Conservation (phyloP, 2,797 vertebrate genomes). For the Macrochelys suwanniensis region DNA sequence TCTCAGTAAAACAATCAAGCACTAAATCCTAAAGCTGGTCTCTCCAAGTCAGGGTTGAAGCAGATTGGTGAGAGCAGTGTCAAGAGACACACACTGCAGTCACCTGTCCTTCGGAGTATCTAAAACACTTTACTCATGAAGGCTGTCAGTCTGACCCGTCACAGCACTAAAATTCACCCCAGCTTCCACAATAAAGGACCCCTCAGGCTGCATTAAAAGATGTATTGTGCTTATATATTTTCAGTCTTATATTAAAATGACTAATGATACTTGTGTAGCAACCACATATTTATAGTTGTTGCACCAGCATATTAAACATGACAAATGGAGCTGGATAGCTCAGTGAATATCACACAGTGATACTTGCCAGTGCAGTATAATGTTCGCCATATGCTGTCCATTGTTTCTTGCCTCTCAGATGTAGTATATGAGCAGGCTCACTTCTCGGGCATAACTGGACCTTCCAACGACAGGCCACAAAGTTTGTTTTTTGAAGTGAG, state of each 20-base stretch:
- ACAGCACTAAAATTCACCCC: neutral
- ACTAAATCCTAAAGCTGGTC: neutral
- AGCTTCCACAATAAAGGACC: neutral
- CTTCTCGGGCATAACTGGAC: neutral
- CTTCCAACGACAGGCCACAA: neutral
- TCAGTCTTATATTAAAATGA: neutral
- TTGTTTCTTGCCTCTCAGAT: neutral
- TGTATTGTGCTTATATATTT: neutral
- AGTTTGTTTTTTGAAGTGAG: neutral
- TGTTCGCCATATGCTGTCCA: neutral
- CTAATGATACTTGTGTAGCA: neutral
- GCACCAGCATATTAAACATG: neutral
- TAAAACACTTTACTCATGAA: neutral
- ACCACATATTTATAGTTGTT: neutral
- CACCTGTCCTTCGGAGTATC: neutral
- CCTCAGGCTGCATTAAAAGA: neutral
- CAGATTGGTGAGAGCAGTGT: neutral
- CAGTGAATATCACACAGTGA: neutral
- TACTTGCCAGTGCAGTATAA: neutral
- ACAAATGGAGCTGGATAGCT: neutral
- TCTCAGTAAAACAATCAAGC: neutral
- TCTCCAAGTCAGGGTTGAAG: neutral
- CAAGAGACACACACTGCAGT: neutral
- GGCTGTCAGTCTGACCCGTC: neutral
- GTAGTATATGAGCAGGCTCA: neutral